Conservation (phyloP, 1,140 invertebrate species). For the Drosophila triauraria region DNA sequence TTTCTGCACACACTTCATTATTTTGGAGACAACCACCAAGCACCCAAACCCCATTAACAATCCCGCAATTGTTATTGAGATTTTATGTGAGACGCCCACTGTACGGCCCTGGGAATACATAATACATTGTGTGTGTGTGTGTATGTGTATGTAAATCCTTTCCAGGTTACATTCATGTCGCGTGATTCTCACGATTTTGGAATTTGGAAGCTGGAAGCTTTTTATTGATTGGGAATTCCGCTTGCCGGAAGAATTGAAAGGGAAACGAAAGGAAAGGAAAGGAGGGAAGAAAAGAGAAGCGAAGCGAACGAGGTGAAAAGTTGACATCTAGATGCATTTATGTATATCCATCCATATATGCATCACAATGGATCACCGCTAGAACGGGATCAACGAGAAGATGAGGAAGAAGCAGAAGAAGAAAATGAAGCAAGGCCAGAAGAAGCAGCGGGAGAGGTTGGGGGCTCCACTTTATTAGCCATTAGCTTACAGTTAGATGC, state of each 20-base stretch:
- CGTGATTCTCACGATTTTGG: constrained; percentile 5
- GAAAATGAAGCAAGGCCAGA: constrained; percentile 19
- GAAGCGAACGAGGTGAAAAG: constrained; percentile 10
- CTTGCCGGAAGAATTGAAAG: constrained; percentile 51
- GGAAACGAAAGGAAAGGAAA: constrained; percentile 38
- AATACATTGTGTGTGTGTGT: background rate
- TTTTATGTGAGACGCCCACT: constrained; percentile 14
- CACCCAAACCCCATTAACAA: constrained; percentile 17
- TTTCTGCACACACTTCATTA: constrained; percentile 80
- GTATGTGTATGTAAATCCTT: constrained; percentile 2
- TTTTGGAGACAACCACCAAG: constrained; percentile 40
- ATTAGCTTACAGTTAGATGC: constrained; percentile 79
- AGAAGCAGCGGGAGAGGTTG: constrained; percentile 15
- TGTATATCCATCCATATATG: constrained; percentile 31
- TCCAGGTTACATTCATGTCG: constrained; percentile 9
- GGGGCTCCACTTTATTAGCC: constrained; percentile 68
- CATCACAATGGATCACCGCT: constrained; percentile 73
- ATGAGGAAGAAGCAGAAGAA: background rate
- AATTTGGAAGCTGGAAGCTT: background rate
- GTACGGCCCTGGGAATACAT: constrained; percentile 17
- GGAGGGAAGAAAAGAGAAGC: background rate
- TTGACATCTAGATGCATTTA: constrained; percentile 29
- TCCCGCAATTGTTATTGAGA: constrained; percentile 35
- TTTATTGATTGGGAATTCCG: constrained; percentile 20
- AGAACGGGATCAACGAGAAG: constrained; percentile 35